Base-by-base conservation (phyloP, 2,888 invertebrate species). In the Argynnis bischoffii region DNA sequence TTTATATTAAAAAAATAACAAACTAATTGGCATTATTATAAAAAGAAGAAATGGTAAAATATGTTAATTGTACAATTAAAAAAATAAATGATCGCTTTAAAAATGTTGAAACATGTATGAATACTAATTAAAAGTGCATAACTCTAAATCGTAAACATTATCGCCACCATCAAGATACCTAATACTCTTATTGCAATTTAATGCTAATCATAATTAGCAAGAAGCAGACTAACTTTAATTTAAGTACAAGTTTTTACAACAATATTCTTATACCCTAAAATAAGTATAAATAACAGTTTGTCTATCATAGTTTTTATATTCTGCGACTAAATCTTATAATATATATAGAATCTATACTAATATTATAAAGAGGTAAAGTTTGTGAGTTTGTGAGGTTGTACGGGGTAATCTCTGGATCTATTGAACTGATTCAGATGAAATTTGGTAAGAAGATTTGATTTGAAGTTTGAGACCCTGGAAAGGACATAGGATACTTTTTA, bases 161-260 rank as follows among this genome's bases (percentile, higher is more conserved):
- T 69, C n/a, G 54, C 51, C 54, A 35, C 56, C 13, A 61, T 31
- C 55, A 14, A 26, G 68, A 70, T 68, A 65, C 65, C 59, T 68
- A 65, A 70, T 67, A 68, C 63, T 67, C 21, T 55, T 67, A 67
- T 66, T 69, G 67, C 60, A 67, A 63, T 65, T 63, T 55, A 59
- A 70, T 70, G 70, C 61, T 65, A 70, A 70, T 65, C 26, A n/a
- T 65, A 68, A 68, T 68, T 65, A 68, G 64, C 47, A 47, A 53
- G 35, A 14, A 61, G 2, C 35, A 41, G 31, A 18, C 50, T 51
- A 51, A 61, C 0, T 51, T 15, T 14, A 35, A 35, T 26, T 50
- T 18, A 41, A 1, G n/a, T 59, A 59, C 57, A 59, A 47, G 57
- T n/a, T 59, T 47, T 59, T 26, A 18, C 16, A 18, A 13, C 11